phyloP scores from a whole-genome alignment of 2,888 invertebrate genomes.

The Arctia plantaginis region DNA sequence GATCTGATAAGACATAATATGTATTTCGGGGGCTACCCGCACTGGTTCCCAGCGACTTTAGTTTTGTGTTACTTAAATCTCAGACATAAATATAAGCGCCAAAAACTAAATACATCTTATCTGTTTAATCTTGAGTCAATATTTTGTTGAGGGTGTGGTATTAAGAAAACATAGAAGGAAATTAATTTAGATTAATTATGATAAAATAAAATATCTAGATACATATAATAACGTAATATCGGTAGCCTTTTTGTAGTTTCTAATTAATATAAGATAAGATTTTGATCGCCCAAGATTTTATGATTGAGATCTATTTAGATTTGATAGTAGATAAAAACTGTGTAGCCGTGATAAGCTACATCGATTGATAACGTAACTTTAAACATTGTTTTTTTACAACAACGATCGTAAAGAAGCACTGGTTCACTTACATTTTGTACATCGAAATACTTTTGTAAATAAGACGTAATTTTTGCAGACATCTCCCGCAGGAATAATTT shows the following conservation, averaged over 20 bases:
- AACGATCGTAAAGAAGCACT: not conserved
- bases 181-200: constrained; percentile 53
- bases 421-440: not conserved
- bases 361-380: constrained; percentile 29
- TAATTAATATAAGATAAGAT: constrained; percentile 62
- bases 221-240: constrained; percentile 52
- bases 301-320: constrained; percentile 62
- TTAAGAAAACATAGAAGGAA: constrained; percentile 30
- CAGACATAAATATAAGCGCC: too few species aligned
- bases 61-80: too few species aligned
- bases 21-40: too few species aligned
- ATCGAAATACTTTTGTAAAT: too few species aligned
- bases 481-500: not conserved
- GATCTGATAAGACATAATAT: too few species aligned
- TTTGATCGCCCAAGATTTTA: constrained; percentile 56
- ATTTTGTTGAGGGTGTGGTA: not conserved
- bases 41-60: too few species aligned
- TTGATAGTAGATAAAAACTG: constrained; percentile 40
- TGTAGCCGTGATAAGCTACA: constrained; percentile 48
- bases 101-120: too few species aligned
- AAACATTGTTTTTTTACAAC: not conserved
- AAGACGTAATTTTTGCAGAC: not conserved
- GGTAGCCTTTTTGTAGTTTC: constrained; percentile 65
- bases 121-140: not conserved
- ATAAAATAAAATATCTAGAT: constrained; percentile 40